Evolutionary conservation across 2,888 invertebrate species (phyloP), one percentile per base, ranked within the genome.

Genomic region (Leptura quadrifasciata): DNA sequence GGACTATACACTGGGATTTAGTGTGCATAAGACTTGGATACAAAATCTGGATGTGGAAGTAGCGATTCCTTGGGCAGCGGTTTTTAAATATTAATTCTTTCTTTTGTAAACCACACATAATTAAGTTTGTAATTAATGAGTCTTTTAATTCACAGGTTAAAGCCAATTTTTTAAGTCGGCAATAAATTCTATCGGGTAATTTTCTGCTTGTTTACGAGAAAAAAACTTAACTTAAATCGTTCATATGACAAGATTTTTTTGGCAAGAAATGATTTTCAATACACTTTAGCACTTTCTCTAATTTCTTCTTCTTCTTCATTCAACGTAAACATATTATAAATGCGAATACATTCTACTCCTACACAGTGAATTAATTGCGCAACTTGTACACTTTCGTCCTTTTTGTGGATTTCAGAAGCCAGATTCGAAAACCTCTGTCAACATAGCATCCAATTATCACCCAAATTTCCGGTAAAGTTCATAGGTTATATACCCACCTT

Each of bases 81-180:
- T n/a, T n/a, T n/a, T n/a, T 65, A n/a, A 20, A n/a, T 24, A 21
- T n/a, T 15, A 65, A 21, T 21, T 20, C 24, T 24, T 65, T 10
- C 21, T 52, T 65, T 65, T 20, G 65, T 65, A 65, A 65, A n/a
- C 65, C 65, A 65, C 65, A 64, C 2, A 21, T 64, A 6, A 64
- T 20, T 39, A 64, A 9, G 21, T 47, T 47, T 64, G 39, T 64
- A 18, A 39, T 64, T 39, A 64, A 47, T 4, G 18, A 20, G 24
- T 52, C 52, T 65, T 52, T 20, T 20, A 65, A 65, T 18, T 65
- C 65, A 65, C 65, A 65, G 1, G 65, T 20, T 17, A 20, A 15
- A 1, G 74, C 84, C 55, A 65, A 60, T 77, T 81, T 75, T 78
- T 81, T 17, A 80, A 67, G 39, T 78, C 65, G 15, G 65, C 52